Percentiles rank a stretch among this genome's conserved stretches.
Evolutionary conservation across 2,888 invertebrate species (phyloP).

Genomic region (Hirtodrosophila duncani): DNA sequence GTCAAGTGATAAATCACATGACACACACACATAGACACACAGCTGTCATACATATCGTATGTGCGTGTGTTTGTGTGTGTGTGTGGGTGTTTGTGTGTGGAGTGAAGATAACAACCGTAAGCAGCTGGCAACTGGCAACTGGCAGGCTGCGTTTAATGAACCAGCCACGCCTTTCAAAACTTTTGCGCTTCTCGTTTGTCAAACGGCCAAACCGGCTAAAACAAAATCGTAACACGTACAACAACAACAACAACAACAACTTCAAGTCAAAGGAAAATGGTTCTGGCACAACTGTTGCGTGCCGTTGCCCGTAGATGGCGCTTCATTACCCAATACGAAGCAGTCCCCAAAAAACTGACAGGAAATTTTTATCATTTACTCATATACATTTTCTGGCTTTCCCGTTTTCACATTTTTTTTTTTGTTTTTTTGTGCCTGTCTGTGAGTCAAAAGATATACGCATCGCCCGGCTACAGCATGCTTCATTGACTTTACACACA

Average conservation of each 20-base stretch:
- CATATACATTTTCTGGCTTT: constrained; percentile 14
- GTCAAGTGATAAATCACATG: constrained; percentile 65
- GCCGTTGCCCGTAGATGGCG: constrained; percentile 22
- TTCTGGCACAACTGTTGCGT: constrained; percentile 45
- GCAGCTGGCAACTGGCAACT: too few species aligned
- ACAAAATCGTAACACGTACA: background rate
- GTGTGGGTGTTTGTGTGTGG: constrained; percentile 24
- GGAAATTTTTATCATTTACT: constrained; percentile 28
- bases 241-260: constrained; percentile 8
- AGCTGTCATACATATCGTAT: background rate
- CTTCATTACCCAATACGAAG: constrained; percentile 39
- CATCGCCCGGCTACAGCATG: constrained; percentile 62
- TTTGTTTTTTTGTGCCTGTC: constrained; percentile 18
- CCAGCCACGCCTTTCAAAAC: constrained; percentile 56
- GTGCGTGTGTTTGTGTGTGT: constrained; percentile 8
- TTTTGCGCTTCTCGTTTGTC: constrained; percentile 42
- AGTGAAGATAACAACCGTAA: constrained; percentile 58
- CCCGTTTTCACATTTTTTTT: too few species aligned
- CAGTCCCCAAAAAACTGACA: constrained; percentile 33
- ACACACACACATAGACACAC: constrained; percentile 19
- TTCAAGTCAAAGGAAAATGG: constrained; percentile 16
- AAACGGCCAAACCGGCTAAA: constrained; percentile 27
- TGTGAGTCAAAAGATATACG: constrained; percentile 49
- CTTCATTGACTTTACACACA: constrained; percentile 66
- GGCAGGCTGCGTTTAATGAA: constrained; percentile 72